phyloP scores from a whole-genome alignment of 1,140 invertebrate species.

The Metopolophium dirhodum region DNA sequence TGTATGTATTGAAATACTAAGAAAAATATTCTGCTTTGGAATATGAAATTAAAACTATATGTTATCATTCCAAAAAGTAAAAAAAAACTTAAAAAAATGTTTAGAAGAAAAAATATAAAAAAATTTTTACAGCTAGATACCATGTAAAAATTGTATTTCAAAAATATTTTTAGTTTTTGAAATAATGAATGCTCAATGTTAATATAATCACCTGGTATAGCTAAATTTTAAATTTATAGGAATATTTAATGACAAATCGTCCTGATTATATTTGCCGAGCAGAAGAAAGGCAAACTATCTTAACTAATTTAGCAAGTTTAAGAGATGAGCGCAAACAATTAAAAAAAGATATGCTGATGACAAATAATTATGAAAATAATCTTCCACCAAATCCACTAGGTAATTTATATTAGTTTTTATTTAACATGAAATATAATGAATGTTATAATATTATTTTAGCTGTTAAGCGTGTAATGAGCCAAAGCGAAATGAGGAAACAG shows the following conservation, averaged over 20 bases:
- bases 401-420: slow-evolving; percentile 9
- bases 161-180: no score
- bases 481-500: slow-evolving; percentile 64
- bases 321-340: slow-evolving; percentile 29
- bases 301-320: background rate
- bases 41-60: no score
- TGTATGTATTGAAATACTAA: no score
- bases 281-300: slow-evolving; percentile 58
- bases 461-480: slow-evolving; percentile 64
- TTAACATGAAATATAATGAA: background rate
- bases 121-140: no score
- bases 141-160: no score
- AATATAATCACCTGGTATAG: background rate
- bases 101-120: no score
- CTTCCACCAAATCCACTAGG: slow-evolving; percentile 45
- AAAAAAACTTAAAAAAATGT: no score
- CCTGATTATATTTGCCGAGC: slow-evolving; percentile 60
- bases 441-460: slow-evolving; percentile 52
- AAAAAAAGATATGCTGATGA: slow-evolving; percentile 22
- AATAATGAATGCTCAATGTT: no score
- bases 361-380: background rate
- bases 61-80: no score
- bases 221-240: slow-evolving; percentile 57
- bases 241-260: slow-evolving; percentile 60
- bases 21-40: no score